Evolutionary conservation across 1,140 invertebrate species (phyloP).

Genomic region (Parasteatoda tepidariorum): DNA sequence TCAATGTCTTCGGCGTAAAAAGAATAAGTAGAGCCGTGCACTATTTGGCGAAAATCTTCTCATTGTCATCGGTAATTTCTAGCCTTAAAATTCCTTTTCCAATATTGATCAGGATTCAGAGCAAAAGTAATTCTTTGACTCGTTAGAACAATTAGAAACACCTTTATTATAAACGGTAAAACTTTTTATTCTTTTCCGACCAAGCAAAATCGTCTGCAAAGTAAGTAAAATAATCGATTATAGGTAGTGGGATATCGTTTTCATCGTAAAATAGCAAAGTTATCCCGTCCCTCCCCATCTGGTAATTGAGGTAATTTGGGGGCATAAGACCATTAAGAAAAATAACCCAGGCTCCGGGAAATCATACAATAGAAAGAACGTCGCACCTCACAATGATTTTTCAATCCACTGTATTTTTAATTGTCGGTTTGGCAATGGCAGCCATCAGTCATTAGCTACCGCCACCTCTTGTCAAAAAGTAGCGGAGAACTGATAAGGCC

Average conservation of each 20-base stretch:
- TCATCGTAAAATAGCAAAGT: constrained; percentile 35
- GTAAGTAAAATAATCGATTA: constrained; percentile 48
- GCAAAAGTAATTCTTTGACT: constrained; percentile 11
- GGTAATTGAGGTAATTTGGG: constrained; percentile 58
- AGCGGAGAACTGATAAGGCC: constrained; percentile 36
- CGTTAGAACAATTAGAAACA: not conserved
- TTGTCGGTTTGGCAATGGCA: constrained; percentile 56
- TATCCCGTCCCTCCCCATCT: constrained; percentile 4
- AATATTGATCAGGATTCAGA: not conserved
- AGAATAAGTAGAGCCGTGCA: not conserved
- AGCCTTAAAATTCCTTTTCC: constrained; percentile 30
- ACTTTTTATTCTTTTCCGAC: constrained; percentile 27
- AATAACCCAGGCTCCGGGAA: constrained; percentile 40
- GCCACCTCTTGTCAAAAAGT: constrained; percentile 57
- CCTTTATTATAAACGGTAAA: not conserved
- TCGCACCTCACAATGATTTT: constrained; percentile 44
- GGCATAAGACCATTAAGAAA: constrained; percentile 55
- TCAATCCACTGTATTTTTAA: constrained; percentile 52
- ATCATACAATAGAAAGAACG: constrained; percentile 28
- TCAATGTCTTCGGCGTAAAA: not conserved
- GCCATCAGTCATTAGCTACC: constrained; percentile 56
- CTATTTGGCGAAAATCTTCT: not conserved
- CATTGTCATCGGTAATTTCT: not conserved
- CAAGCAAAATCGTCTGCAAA: constrained; percentile 8
- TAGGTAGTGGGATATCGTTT: constrained; percentile 27